Percentiles rank a stretch among this genome's conserved stretches.
Evolutionary conservation across 2,797 vertebrate species (phyloP).

Genomic region (Squalus acanthias): DNA sequence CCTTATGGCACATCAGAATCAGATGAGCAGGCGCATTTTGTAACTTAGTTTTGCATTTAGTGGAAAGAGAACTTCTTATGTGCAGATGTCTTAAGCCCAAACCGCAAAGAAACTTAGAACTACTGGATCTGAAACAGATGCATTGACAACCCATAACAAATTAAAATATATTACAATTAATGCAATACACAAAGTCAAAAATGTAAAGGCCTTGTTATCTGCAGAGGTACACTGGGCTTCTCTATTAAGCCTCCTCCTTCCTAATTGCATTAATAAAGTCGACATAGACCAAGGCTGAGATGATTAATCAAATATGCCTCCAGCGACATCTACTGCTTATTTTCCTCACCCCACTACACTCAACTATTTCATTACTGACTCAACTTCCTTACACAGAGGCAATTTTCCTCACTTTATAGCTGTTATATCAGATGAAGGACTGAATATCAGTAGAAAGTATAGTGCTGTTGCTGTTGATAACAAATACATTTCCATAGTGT

Average conservation of each 20-base stretch:
- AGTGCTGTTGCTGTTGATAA: not conserved
- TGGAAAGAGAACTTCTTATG: not conserved
- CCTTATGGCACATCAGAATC: constrained; percentile 33
- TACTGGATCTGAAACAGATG: constrained; percentile 34
- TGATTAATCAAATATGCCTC: not conserved
- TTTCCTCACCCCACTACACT: not conserved
- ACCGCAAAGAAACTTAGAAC: constrained; percentile 5
- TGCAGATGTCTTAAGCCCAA: constrained; percentile 28
- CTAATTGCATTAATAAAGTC: not conserved
- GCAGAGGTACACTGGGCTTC: not conserved
- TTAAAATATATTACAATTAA: constrained; percentile 32
- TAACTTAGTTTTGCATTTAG: constrained; percentile 25
- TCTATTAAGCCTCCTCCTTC: not conserved
- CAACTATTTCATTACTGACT: not conserved
- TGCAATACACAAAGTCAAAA: constrained; percentile 9
- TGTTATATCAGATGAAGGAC: no score
- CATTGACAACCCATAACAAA: not conserved
- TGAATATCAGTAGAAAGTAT: not conserved
- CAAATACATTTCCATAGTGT: not conserved
- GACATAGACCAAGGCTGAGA: not conserved
- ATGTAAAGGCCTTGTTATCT: not conserved
- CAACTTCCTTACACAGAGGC: not conserved
- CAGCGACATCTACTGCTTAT: not conserved
- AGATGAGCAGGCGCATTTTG: constrained; percentile 23
- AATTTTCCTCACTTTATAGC: not conserved